A percentile compares a stretch with the other conserved stretches of the same genome.
Conservation (phyloP, 1,140 invertebrate genomes). For the Drosophila bipectinata region DNA sequence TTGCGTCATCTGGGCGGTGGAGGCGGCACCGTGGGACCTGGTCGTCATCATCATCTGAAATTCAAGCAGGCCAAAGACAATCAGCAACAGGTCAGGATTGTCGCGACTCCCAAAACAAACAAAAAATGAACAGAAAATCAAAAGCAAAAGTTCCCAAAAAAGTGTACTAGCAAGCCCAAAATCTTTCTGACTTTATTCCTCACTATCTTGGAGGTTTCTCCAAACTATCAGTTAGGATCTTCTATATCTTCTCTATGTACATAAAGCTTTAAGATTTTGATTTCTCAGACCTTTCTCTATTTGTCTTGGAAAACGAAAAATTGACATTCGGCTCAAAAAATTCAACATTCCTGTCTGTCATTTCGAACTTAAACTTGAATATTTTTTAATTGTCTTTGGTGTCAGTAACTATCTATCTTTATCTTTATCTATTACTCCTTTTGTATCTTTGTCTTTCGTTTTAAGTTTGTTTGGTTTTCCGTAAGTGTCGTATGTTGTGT, state of each 20-base stretch:
- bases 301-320: constrained; percentile 45
- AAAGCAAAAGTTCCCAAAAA: neutral
- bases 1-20: constrained; percentile 74
- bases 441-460: constrained; percentile 12
- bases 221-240: neutral
- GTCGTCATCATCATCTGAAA: constrained; percentile 62
- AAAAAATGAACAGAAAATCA: constrained; percentile 3
- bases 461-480: constrained; percentile 25
- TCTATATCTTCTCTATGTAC: neutral
- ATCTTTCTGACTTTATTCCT: neutral
- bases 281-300: neutral
- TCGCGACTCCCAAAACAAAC: constrained; percentile 14
- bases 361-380: constrained; percentile 18
- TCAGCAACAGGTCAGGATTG: constrained; percentile 80
- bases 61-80: constrained; percentile 73
- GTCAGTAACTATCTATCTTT: constrained; percentile 18
- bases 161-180: neutral
- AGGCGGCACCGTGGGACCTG: constrained; percentile 57
- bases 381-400: constrained; percentile 23
- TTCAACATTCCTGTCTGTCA: constrained; percentile 20
- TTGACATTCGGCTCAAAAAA: constrained; percentile 70
- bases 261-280: neutral
- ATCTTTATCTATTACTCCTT: constrained; percentile 32
- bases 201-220: neutral
- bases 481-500: constrained; percentile 15